These are phyloP conservation scores for Iphiclides podalirius DNA, from an alignment of 2,888 invertebrate species.

Conservation along the genomic window DNA sequence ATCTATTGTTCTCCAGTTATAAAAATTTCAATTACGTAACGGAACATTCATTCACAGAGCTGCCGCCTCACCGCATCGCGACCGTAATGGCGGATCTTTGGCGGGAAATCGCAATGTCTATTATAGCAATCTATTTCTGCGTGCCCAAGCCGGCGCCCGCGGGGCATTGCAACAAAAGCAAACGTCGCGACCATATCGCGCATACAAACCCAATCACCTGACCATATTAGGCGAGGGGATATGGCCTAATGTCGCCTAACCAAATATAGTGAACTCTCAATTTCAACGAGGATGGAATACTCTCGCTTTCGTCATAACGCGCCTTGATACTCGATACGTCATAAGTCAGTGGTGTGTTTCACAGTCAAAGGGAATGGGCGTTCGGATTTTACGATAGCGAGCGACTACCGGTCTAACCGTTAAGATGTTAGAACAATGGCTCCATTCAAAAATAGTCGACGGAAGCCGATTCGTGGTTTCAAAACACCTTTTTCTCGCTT, in stretches of 20 bases:
- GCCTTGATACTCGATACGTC: slow-evolving; percentile 50
- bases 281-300: slow-evolving; percentile 19
- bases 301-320: slow-evolving; percentile 27
- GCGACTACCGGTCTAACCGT: slow-evolving; percentile 44
- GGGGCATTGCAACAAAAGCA: slow-evolving; percentile 66
- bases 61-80: background rate
- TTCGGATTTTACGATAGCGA: slow-evolving; percentile 42
- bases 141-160: slow-evolving; percentile 49
- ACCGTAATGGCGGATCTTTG: slow-evolving; percentile 5
- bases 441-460: slow-evolving; percentile 20
- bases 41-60: background rate
- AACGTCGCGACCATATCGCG: slow-evolving; percentile 52
- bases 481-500: slow-evolving; percentile 8
- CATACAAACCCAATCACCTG: slow-evolving; percentile 56
- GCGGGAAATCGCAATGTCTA: slow-evolving; percentile 23
- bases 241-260: slow-evolving; percentile 25
- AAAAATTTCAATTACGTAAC: too few species aligned
- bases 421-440: slow-evolving; percentile 19
- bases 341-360: slow-evolving; percentile 41
- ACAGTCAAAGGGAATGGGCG: slow-evolving; percentile 39
- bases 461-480: slow-evolving; percentile 10
- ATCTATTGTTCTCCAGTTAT: too few species aligned
- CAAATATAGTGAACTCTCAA: slow-evolving; percentile 27
- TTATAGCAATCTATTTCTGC: slow-evolving; percentile 20
- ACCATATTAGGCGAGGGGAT: slow-evolving; percentile 41